phyloP scores from a whole-genome alignment of 2,113 vertebrate species.

The Cnemophilus loriae region DNA sequence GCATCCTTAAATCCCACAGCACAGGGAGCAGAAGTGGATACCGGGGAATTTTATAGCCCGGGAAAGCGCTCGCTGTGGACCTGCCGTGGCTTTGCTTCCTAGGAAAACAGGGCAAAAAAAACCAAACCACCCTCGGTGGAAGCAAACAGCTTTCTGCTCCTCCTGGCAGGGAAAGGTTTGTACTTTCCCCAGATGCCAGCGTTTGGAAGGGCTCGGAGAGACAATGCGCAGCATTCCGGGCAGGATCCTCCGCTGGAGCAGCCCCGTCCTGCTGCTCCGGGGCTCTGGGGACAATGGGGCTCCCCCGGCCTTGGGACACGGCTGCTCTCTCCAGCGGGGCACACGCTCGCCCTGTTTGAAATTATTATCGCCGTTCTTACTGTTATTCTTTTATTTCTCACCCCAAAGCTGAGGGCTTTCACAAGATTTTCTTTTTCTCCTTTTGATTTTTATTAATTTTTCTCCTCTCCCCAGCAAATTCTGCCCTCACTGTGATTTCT shows the following conservation, averaged over 20 bases:
- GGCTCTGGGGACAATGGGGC: not conserved
- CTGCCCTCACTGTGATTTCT: slow-evolving; percentile 30
- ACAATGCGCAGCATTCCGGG: not conserved
- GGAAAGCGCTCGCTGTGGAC: not conserved
- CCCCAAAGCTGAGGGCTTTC: not conserved
- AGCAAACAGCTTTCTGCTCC: not conserved
- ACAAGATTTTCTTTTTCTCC: not conserved
- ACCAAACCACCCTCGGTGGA: not conserved
- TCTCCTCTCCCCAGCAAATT: slow-evolving; percentile 16
- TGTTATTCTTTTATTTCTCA: not conserved
- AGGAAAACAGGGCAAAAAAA: not conserved
- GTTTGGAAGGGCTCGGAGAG: not conserved
- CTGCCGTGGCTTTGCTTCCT: not conserved
- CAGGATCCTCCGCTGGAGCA: not conserved
- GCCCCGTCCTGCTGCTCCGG: not conserved
- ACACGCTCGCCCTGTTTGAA: not conserved
- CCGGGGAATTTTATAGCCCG: slow-evolving; percentile 37
- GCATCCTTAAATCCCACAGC: slow-evolving; percentile 50
- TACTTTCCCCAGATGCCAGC: not conserved
- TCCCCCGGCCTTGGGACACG: not conserved
- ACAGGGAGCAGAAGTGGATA: slow-evolving; percentile 25
- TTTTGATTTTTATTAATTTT: not conserved
- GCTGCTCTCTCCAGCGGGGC: not conserved
- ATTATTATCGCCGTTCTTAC: accelerated
- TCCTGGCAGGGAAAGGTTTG: not conserved